Base-by-base conservation (phyloP, 2,113 vertebrate species). In the Riparia riparia region DNA sequence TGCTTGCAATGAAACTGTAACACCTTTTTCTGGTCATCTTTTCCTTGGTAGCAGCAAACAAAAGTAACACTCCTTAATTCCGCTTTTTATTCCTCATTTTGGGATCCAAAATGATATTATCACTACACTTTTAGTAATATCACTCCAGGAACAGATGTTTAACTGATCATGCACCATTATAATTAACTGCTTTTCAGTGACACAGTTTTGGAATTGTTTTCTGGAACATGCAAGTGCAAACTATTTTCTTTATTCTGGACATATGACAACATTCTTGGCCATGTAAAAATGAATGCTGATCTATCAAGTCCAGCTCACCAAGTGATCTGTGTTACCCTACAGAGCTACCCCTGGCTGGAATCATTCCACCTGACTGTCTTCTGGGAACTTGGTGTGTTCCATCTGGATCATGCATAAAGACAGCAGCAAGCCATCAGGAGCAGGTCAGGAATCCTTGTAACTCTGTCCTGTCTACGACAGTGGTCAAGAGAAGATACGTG, bases 141-240 rank as follows among this genome's bases (percentile, higher is more conserved):
- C 85, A 83, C 90, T 94, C 71, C 76, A 96, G 60, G 74, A 95
- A 90, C 92, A 96, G 90, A 94, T 90, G 91, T 88, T 94, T 88
- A 93, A 93, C 82, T 66, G 71, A 94, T 88, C 86, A 81, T 58
- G 17, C 29, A 94, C 56, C n/a, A 63, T 64, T 88, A 81, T 78
- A 95, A 92, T 88, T 88, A 94, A 96, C 51, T 90, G 79, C 51
- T 89, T 88, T 78, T 74, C 74, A 78, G 42, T 78, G 85, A 88
- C 79, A 93, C 19, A 56, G 7, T 76, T 93, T 94, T 94, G 95
- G 95, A 94, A 93, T 47, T 34, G 56, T 41, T 71, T 88, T 86
- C 68, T 93, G 90, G 91, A 95, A 90, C 20, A 2, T 14, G 32
- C 15, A 94, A 95, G 45, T 34, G 25, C 66, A 61, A 91, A 82